Percentiles rank a stretch among this genome's conserved stretches.
Evolutionary conservation across 2,113 vertebrate genomes (phyloP).

Genomic region (Lota lota): DNA sequence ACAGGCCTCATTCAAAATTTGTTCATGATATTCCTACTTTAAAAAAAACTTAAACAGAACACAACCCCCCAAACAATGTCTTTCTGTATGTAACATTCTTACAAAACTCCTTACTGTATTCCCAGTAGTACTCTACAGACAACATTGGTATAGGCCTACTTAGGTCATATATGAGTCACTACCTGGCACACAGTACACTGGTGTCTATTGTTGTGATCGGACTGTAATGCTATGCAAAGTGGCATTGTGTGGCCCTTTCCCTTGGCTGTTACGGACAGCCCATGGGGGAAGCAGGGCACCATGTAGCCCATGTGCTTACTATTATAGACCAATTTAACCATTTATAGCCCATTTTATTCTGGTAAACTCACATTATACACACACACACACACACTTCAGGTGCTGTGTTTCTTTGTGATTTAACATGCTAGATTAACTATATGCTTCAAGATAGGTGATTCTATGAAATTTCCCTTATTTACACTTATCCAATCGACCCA

Average conservation of each 20-base stretch:
- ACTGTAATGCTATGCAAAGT: slow-evolving; percentile 61
- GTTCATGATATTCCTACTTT: not conserved
- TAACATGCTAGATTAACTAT: too few relatives aligned
- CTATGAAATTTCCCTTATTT: too few relatives aligned
- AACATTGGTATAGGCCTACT: slow-evolving; percentile 51
- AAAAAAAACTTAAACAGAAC: too few relatives aligned
- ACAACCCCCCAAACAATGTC: not conserved
- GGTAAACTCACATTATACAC: too few relatives aligned
- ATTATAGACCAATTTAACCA: slow-evolving; percentile 3
- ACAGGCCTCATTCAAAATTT: not conserved
- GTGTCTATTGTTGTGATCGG: slow-evolving; percentile 61
- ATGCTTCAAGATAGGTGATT: too few relatives aligned
- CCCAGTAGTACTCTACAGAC: slow-evolving; percentile 25
- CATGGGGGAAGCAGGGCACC: slow-evolving; percentile 15
- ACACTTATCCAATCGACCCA: too few relatives aligned
- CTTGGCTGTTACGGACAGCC: slow-evolving; percentile 40
- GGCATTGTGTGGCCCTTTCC: slow-evolving; percentile 54
- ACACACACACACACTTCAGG: not conserved
- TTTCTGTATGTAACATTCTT: not conserved
- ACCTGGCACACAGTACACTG: slow-evolving; percentile 71
- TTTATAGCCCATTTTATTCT: not conserved
- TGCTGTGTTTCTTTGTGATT: not conserved
- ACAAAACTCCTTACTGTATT: slow-evolving; percentile 36
- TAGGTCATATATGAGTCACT: slow-evolving; percentile 76
- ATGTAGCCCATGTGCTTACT: slow-evolving; percentile 11